Base-by-base conservation (phyloP, 2,888 invertebrate species). In the Argyresthia goedartella region DNA sequence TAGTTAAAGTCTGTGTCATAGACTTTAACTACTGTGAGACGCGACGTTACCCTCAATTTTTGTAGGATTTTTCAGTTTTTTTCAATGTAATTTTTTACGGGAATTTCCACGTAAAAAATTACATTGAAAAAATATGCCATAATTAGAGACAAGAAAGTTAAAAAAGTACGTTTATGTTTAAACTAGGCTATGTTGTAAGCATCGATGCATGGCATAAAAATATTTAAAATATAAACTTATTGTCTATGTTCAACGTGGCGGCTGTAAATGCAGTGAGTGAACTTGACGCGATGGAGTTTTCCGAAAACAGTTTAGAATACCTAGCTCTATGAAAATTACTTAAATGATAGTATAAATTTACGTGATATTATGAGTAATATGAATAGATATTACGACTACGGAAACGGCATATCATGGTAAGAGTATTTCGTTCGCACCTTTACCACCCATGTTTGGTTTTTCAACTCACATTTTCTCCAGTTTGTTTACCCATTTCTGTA, bases 361-460 rank as follows among this genome's bases (percentile, higher is more conserved):
- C 65, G 68, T 70, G 69, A 67, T 72, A 25, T 25, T 25, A 25
- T 25, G 25, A 60, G 70, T 73, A 81, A 74, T 75, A 87, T 87
- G 87, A 87, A 81, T 76, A 81, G 87, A 76, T 87, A 87, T 80
- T 87, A 81, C 80, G 87, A 87, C 78, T 87, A 81, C 76, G 72
- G 79, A 74, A 87, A 79, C 75, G 81, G 79, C 66, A 77, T 87
- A 77, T 84, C 87, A 79, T 87, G 87, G 87, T 87, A 61, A 87
- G n/a, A n/a, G 87, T 85, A 65, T 59, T 33, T 46, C 46, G 25
- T 7, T 60, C 60, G 56, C 67, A 65, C 64, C 58, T 55, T 57
- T 55, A 59, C 61, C 60, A 71, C 75, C 78, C 80, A 75, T 82
- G 79, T 73, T 73, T 68, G 66, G 66, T 69, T 63, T 67, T 70